These are phyloP conservation scores for Cacoxenus indagator DNA, from an alignment of 2,888 invertebrate genomes.

Conservation along the genomic window DNA sequence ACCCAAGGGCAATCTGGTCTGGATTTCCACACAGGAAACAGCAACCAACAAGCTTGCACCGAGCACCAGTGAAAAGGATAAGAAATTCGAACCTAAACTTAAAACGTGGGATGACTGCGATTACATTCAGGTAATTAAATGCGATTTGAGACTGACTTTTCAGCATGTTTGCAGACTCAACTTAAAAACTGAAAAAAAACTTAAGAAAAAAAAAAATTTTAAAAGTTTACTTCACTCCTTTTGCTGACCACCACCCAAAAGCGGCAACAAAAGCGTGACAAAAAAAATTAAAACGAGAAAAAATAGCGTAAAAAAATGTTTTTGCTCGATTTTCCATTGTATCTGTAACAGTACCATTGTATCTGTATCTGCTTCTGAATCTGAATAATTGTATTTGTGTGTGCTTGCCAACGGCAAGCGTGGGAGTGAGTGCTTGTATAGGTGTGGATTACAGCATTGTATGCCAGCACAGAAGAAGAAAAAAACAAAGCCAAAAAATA, in stretches of 20 bases:
- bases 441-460: not conserved
- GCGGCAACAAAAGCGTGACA: conserved; percentile 23
- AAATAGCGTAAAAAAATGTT: conserved; percentile 52
- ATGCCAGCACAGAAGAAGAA: not conserved
- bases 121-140: conserved; percentile 77
- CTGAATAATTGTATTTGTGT: too few relatives aligned
- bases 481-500: not conserved
- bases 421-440: not conserved
- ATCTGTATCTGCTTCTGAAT: not conserved
- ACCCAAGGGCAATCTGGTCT: conserved; percentile 86
- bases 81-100: conserved; percentile 72
- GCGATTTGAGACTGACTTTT: too few relatives aligned
- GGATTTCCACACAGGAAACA: conserved; percentile 82
- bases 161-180: not conserved
- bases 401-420: too few relatives aligned
- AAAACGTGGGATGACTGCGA: conserved; percentile 90
- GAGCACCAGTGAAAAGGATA: conserved; percentile 73
- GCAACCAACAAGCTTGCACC: conserved; percentile 75
- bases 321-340: conserved; percentile 40
- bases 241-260: conserved; percentile 51
- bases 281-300: conserved; percentile 49
- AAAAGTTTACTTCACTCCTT: conserved; percentile 49
- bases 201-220: conserved; percentile 19
- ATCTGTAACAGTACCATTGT: conserved; percentile 33
- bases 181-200: not conserved